phyloP scores from a whole-genome alignment of 64 coral and sea anemone genomes.

The Montipora cactus region DNA sequence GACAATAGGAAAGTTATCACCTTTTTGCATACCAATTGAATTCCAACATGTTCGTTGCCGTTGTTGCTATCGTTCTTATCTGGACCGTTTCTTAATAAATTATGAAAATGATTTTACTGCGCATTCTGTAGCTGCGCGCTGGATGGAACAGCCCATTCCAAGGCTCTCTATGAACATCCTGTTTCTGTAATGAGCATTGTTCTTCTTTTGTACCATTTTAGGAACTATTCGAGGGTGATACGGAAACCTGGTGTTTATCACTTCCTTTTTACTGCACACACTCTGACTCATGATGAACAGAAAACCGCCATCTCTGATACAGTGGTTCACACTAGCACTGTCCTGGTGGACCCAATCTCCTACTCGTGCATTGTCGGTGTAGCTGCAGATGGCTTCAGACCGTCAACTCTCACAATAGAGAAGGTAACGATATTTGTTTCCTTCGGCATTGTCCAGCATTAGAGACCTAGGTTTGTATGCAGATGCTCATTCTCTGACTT shows the following conservation, averaged over 20 bases:
- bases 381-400: conserved; percentile 62
- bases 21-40: too few species aligned
- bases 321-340: conserved; percentile 71
- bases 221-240: conserved; percentile 62
- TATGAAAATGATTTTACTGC: too few species aligned
- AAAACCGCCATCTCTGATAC: conserved; percentile 37
- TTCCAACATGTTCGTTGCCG: too few species aligned
- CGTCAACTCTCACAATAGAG: conserved; percentile 51
- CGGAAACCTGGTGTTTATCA: conserved; percentile 59
- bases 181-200: not conserved
- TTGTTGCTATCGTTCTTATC: too few species aligned
- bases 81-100: too few species aligned
- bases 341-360: conserved; percentile 73
- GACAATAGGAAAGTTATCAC: too few species aligned
- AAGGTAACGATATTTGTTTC: conserved; percentile 46
- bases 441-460: not conserved
- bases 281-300: conserved; percentile 9
- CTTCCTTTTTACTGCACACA: conserved; percentile 55
- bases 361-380: conserved; percentile 76
- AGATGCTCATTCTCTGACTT: too few species aligned
- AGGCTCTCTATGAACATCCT: too few species aligned
- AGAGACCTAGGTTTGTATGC: too few species aligned
- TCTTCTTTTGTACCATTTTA: conserved; percentile 2
- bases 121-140: too few species aligned
- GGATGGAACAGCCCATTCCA: too few species aligned